These are phyloP conservation scores for Ardeotis arabs DNA, from an alignment of 2,113 vertebrate species.

Conservation along the genomic window DNA sequence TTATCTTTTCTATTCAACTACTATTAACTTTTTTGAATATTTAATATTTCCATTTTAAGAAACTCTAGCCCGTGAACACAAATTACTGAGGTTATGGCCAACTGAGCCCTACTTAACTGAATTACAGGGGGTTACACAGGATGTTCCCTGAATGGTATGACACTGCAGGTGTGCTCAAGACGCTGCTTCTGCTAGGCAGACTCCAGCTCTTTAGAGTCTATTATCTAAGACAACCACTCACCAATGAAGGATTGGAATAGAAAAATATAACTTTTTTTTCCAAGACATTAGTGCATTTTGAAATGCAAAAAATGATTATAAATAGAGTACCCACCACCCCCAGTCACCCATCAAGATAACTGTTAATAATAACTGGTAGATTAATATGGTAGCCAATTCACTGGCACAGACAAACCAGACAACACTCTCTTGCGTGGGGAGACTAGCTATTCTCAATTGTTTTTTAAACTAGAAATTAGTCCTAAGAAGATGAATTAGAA, in stretches of 20 bases:
- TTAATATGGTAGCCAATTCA: constrained; percentile 10
- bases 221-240: neutral
- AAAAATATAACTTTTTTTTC: neutral
- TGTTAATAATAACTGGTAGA: constrained; percentile 27
- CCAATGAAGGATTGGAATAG: neutral
- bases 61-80: neutral
- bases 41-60: neutral
- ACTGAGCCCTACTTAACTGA: neutral
- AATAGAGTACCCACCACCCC: constrained; percentile 4
- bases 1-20: neutral
- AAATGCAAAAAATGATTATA: neutral
- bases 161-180: neutral
- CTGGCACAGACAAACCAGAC: neutral
- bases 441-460: neutral
- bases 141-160: neutral
- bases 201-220: neutral
- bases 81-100: neutral
- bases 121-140: neutral
- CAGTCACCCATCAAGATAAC: neutral
- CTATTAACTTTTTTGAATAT: neutral
- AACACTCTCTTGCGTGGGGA: neutral
- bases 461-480: neutral
- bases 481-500: neutral
- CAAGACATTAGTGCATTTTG: neutral
- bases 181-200: constrained; percentile 16